These are phyloP conservation scores for Drosophila greeni DNA, from an alignment of 2,888 invertebrate species.

Conservation along the genomic window DNA sequence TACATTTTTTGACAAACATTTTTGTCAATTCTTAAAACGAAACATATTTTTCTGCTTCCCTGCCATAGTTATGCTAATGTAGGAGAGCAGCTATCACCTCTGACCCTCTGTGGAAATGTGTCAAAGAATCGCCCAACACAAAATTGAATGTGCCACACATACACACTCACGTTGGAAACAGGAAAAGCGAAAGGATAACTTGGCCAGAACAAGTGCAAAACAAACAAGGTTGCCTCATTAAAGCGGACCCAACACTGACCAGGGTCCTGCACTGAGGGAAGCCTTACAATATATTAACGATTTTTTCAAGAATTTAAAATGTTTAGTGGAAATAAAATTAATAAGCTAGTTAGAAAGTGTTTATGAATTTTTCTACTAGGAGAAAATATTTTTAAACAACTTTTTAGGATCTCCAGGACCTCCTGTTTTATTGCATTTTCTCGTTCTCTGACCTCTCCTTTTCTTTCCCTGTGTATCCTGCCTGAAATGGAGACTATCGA, in stretches of 20 bases:
- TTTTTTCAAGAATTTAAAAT: too few relatives aligned
- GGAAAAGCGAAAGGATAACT: conserved; percentile 28
- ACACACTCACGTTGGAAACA: conserved; percentile 8
- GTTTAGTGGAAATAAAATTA: not conserved
- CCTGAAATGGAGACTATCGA: conserved; percentile 9
- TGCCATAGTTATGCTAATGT: conserved; percentile 46
- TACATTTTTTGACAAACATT: conserved; percentile 23
- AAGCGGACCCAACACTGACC: conserved; percentile 1
- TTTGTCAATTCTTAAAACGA: conserved; percentile 22
- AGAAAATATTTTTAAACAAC: not conserved
- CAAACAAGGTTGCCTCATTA: conserved; percentile 27
- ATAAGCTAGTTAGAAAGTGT: not conserved
- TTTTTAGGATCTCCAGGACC: too few relatives aligned
- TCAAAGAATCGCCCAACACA: conserved; percentile 10
- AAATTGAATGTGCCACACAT: conserved; percentile 28
- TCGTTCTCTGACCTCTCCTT: too few relatives aligned
- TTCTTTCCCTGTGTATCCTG: not conserved
- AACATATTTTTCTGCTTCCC: conserved; percentile 23
- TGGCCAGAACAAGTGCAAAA: conserved; percentile 29
- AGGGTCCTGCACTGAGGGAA: conserved; percentile 3
- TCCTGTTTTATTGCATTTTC: too few relatives aligned
- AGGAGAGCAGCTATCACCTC: conserved; percentile 13
- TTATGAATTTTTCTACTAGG: not conserved
- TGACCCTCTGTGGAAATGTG: conserved; percentile 30
- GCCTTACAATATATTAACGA: not conserved